These are phyloP conservation scores for Diabrotica balteata DNA, from an alignment of 2,888 invertebrate species.

Conservation along the genomic window DNA sequence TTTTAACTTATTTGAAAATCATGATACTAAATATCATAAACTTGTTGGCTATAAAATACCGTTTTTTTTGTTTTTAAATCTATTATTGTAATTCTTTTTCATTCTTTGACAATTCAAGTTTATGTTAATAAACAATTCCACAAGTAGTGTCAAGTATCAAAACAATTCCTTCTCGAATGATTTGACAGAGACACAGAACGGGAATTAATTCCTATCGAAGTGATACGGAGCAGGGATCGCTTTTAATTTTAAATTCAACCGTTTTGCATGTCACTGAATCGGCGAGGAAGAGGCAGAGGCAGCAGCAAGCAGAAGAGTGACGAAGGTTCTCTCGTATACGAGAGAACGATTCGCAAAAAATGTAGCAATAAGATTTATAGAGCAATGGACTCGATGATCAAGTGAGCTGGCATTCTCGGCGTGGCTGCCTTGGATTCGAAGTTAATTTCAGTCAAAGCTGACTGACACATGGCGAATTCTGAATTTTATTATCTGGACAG, in stretches of 20 bases:
- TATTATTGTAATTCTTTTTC: too few relatives aligned
- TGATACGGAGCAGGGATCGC: constrained; percentile 6
- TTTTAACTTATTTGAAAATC: too few relatives aligned
- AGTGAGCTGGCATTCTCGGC: constrained; percentile 43
- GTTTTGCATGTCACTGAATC: constrained; percentile 27
- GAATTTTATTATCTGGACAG: constrained; percentile 42
- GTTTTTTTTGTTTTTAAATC: too few relatives aligned
- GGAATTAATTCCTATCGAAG: constrained; percentile 19
- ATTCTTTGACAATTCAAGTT: too few relatives aligned
- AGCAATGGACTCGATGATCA: constrained; percentile 46
- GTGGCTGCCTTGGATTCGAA: constrained; percentile 41
- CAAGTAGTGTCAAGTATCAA: too few relatives aligned
- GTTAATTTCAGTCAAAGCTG: constrained; percentile 48
- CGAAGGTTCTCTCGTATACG: constrained; percentile 26
- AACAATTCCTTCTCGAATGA: constrained; percentile 5
- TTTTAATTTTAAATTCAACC: constrained; percentile 28
- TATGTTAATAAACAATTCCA: too few relatives aligned
- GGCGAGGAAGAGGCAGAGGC: constrained; percentile 6
- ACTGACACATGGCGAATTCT: constrained; percentile 48
- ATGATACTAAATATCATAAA: too few relatives aligned
- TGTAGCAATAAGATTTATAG: constrained; percentile 48
- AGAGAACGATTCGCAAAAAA: constrained; percentile 41
- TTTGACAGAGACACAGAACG: constrained; percentile 10
- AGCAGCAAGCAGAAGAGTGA: constrained; percentile 15
- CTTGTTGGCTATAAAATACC: too few relatives aligned